A percentile compares a stretch with the other conserved stretches of the same genome.
Conservation (phyloP, 1,140 invertebrate species). For the Zaprionus africanus region DNA sequence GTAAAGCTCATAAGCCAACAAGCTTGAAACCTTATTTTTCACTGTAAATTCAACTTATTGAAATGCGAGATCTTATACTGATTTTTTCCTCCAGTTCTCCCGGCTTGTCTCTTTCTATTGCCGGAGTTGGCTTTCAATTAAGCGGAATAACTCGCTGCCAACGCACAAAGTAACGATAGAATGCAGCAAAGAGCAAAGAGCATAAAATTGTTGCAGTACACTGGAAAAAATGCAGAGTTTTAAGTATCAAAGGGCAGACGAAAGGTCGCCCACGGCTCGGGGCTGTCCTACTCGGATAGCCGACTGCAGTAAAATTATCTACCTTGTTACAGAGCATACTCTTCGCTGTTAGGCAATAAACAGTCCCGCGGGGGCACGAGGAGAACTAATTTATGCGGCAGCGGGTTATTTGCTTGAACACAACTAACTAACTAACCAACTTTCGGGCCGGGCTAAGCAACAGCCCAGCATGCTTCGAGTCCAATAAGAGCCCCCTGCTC, state of each 20-base stretch:
- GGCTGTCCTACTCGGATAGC: conserved; percentile 21
- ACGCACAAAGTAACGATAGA: conserved; percentile 6
- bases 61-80: conserved; percentile 9
- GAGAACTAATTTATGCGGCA: conserved; percentile 70
- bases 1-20: background rate
- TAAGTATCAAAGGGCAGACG: conserved; percentile 54
- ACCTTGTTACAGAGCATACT: background rate
- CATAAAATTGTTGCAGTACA: conserved; percentile 22
- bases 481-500: background rate
- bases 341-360: conserved; percentile 17
- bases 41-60: conserved; percentile 60
- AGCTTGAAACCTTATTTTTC: background rate
- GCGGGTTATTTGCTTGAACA: conserved; percentile 26
- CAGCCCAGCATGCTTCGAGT: background rate
- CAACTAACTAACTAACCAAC: conserved; percentile 76
- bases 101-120: background rate
- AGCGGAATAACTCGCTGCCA: conserved; percentile 37
- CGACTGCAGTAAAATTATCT: background rate
- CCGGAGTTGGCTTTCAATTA: conserved; percentile 55
- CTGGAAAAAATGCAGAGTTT: conserved; percentile 22
- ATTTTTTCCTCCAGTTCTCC: conserved; percentile 20
- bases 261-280: conserved; percentile 52
- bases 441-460: conserved; percentile 7
- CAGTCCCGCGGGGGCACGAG: background rate
- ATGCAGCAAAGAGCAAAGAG: conserved; percentile 35